phyloP scores from a whole-genome alignment of 2,888 invertebrate genomes.

The Lissonota sp. region DNA sequence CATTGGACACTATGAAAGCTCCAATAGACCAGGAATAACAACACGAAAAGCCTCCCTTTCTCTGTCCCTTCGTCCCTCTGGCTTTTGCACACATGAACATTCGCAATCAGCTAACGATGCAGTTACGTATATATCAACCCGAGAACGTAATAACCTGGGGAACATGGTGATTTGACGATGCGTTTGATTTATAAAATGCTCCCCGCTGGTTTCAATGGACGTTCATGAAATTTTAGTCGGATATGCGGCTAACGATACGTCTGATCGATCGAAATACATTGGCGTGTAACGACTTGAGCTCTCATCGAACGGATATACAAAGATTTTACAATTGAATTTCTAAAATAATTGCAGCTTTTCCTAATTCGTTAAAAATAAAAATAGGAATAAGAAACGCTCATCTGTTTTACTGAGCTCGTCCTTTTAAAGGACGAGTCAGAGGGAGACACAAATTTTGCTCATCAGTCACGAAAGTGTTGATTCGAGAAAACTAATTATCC shows the following conservation, averaged over 20 bases:
- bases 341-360: too few relatives aligned
- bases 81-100: slow-evolving; percentile 50
- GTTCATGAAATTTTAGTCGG: slow-evolving; percentile 19
- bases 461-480: too few relatives aligned
- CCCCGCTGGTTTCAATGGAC: background rate
- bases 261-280: slow-evolving; percentile 1
- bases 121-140: background rate
- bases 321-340: too few relatives aligned
- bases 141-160: slow-evolving; percentile 5
- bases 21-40: slow-evolving; percentile 20
- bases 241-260: background rate
- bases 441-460: too few relatives aligned
- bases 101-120: slow-evolving; percentile 58
- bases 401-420: too few relatives aligned
- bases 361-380: too few relatives aligned
- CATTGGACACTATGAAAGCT: slow-evolving; percentile 1
- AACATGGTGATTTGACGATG: slow-evolving; percentile 30
- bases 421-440: too few relatives aligned
- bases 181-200: slow-evolving; percentile 41
- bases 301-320: too few relatives aligned
- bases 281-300: background rate
- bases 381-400: too few relatives aligned
- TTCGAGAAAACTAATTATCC: too few relatives aligned
- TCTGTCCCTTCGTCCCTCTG: slow-evolving; percentile 3
- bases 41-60: background rate